Evolutionary conservation across 1,140 invertebrate genomes (phyloP).

Genomic region (Drosophila mauritiana): DNA sequence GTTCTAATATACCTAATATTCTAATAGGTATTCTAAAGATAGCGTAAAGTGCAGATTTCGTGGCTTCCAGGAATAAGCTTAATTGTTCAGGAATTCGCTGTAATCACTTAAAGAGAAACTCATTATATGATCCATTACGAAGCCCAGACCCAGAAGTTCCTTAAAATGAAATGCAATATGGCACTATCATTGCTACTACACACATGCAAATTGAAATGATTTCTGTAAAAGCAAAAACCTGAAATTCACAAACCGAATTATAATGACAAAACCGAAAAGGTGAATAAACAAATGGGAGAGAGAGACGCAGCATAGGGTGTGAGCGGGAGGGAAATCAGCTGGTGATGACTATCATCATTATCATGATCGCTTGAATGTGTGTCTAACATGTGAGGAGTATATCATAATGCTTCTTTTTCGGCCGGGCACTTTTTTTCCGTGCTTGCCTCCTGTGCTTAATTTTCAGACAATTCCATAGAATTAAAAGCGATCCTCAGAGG

Average conservation of each 20-base stretch:
- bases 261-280: slow-evolving; percentile 51
- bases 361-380: slow-evolving; percentile 36
- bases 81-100: slow-evolving; percentile 25
- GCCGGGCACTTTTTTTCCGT: slow-evolving; percentile 1
- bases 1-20: no score
- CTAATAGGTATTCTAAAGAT: no score
- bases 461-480: slow-evolving; percentile 80
- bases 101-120: slow-evolving; percentile 27
- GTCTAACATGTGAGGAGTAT: slow-evolving; percentile 75
- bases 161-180: slow-evolving; percentile 69
- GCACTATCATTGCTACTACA: slow-evolving; percentile 18
- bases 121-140: slow-evolving; percentile 9
- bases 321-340: slow-evolving; percentile 57
- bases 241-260: slow-evolving; percentile 42
- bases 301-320: slow-evolving; percentile 10
- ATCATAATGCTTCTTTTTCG: slow-evolving; percentile 35
- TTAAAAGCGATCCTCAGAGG: slow-evolving; percentile 72
- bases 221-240: slow-evolving; percentile 58
- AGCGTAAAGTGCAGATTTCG: slow-evolving; percentile 19
- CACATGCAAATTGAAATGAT: slow-evolving; percentile 61
- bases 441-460: slow-evolving; percentile 52
- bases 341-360: slow-evolving; percentile 53
- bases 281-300: slow-evolving; percentile 43
- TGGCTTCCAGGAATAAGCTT: slow-evolving; percentile 28
- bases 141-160: slow-evolving; percentile 40